Evolutionary conservation across 2,113 vertebrate genomes (phyloP).

Genomic region (Antechinus flavipes): DNA sequence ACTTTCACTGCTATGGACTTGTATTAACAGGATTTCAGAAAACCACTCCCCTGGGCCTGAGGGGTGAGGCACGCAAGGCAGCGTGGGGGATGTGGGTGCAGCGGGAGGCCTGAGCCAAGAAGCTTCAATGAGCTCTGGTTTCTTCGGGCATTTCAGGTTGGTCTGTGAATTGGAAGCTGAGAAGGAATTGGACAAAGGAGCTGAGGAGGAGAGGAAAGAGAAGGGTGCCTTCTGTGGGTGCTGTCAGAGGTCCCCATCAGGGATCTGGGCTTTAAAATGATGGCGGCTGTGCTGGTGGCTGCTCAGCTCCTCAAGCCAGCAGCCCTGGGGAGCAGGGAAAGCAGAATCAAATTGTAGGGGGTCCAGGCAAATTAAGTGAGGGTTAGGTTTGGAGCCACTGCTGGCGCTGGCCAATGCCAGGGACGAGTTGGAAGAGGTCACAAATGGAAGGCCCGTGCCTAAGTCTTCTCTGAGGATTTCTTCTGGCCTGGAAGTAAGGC

Average conservation of each 20-base stretch:
- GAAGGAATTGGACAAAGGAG: background rate
- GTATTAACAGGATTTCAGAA: background rate
- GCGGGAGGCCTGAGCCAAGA: background rate
- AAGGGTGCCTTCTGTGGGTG: background rate
- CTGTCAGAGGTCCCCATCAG: background rate
- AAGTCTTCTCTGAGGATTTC: no score
- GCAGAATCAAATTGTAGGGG: no score
- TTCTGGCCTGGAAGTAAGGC: no score
- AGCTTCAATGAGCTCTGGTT: background rate
- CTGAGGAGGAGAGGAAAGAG: background rate
- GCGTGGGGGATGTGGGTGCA: background rate
- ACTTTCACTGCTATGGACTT: background rate
- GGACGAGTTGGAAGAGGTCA: background rate
- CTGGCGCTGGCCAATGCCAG: no score
- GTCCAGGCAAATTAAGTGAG: background rate
- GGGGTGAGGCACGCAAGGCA: background rate
- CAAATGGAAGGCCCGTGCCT: background rate
- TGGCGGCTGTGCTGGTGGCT: background rate
- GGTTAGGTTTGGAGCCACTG: background rate
- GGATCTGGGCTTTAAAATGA: background rate
- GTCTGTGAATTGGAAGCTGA: background rate
- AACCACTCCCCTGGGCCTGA: background rate
- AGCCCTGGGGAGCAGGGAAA: background rate
- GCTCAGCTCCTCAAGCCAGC: background rate
- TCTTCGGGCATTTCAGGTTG: background rate